Evolutionary conservation across 2,888 invertebrate species (phyloP).

Genomic region (Cheilosia pagana): DNA sequence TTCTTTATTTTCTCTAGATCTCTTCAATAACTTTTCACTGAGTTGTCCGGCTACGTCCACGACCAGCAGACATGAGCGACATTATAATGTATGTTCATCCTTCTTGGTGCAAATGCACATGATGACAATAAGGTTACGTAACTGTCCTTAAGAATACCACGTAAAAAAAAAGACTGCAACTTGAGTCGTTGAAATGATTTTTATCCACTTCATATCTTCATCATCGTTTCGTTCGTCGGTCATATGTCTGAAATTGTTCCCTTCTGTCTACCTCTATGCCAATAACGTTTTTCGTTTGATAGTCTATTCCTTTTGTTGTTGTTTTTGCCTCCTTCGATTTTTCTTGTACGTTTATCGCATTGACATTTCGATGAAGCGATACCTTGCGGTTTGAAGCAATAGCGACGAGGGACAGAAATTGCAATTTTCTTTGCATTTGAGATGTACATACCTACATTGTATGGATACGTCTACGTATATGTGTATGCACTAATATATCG

Average conservation of each 20-base stretch:
- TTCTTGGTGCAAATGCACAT: slow-evolving; percentile 59
- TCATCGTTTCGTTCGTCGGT: slow-evolving; percentile 39
- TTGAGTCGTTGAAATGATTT: slow-evolving; percentile 32
- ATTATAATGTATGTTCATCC: slow-evolving; percentile 54
- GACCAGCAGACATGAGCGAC: slow-evolving; percentile 37
- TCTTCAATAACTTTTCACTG: slow-evolving; percentile 54
- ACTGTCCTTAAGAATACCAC: slow-evolving; percentile 37
- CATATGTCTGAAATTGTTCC: slow-evolving; percentile 15
- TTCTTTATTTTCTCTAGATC: slow-evolving; percentile 21
- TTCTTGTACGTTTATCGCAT: slow-evolving; percentile 37
- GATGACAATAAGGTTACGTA: slow-evolving; percentile 62
- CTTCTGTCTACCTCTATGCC: slow-evolving; percentile 37
- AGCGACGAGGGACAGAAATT: background rate
- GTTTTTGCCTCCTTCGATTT: background rate
- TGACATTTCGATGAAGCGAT: slow-evolving; percentile 51
- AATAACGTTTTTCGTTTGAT: slow-evolving; percentile 52
- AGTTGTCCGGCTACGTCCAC: slow-evolving; percentile 6
- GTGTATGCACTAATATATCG: background rate
- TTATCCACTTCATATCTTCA: slow-evolving; percentile 51
- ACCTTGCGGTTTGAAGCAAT: slow-evolving; percentile 21
- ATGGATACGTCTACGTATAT: background rate
- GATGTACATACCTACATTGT: slow-evolving; percentile 1
- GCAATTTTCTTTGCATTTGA: slow-evolving; percentile 52
- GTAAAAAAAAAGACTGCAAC: slow-evolving; percentile 28
- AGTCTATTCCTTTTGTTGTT: slow-evolving; percentile 24